Base-by-base conservation (phyloP, 2,113 vertebrate genomes). In the Triplophysa dalaica region DNA sequence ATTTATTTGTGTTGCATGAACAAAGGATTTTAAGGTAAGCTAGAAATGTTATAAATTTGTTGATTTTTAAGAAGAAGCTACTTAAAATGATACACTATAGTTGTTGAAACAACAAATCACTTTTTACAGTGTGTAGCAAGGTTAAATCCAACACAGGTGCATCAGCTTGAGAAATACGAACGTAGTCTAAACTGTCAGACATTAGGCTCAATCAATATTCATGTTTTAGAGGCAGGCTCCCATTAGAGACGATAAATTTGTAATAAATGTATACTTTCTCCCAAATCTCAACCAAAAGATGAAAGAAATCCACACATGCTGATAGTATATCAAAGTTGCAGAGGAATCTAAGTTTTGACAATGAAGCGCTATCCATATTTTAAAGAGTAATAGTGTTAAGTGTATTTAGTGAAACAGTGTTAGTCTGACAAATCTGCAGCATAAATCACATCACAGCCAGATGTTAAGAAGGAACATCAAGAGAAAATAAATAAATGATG, bases 71-170 rank as follows among this genome's bases (percentile, higher is more conserved):
- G 24, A 1, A 24, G 24, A 24, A 24, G 24, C 24, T 24, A n/a
- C n/a, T n/a, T n/a, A n/a, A n/a, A n/a, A n/a, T n/a, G n/a, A n/a
- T n/a, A n/a, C n/a, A n/a, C n/a, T n/a, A n/a, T n/a, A 24, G 24
- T 24, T 24, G 24, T 24, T 24, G 24, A 24, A 2, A 24, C 24
- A 24, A 24, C 24, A 2, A 1, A 24, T 24, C 24, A 24, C 24
- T 24, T 24, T 24, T 24, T 24, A 24, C 24, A 24, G 24, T 24
- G 24, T 65, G 65, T n/a, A 58, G 26, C 17, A 8, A 9, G 38
- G 43, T 19, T 63, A 82, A 79, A 82, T 84, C 77, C 72, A 61
- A 3, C 66, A 75, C 79, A 75, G 76, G 64, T 75, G 64, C 41
- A 26, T 56, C 41, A 50, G 14, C 64, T 81, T 22, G 14, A 45